Percentiles rank a stretch among this genome's conserved stretches.
These are phyloP conservation scores for Hypena proboscidalis DNA, from an alignment of 2,888 invertebrate species.

Conservation along the genomic window DNA sequence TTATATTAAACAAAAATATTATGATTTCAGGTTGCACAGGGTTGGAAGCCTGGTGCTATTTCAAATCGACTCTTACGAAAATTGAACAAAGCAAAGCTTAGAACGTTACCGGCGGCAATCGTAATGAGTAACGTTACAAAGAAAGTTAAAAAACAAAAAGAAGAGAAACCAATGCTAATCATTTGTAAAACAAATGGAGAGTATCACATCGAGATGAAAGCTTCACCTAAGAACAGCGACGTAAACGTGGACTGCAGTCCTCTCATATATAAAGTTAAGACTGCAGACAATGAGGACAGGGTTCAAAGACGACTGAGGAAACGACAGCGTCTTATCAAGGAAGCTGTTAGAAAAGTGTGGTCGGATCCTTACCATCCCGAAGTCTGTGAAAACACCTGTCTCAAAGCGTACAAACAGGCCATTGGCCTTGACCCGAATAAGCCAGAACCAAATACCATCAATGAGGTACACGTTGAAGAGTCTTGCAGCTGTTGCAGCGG, in stretches of 20 bases:
- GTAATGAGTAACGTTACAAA: constrained; percentile 48
- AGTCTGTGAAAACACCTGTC: constrained; percentile 60
- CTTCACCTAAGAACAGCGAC: constrained; percentile 38
- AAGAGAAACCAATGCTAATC: constrained; percentile 64
- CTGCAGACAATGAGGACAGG: constrained; percentile 56
- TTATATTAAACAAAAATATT: not conserved
- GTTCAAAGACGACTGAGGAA: constrained; percentile 48
- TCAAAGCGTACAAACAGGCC: constrained; percentile 60
- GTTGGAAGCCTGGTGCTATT: constrained; percentile 77
- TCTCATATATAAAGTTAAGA: constrained; percentile 63
- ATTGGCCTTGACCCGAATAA: constrained; percentile 53
- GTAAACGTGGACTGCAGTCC: constrained; percentile 53
- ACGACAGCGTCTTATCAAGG: constrained; percentile 47
- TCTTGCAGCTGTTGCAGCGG: constrained; percentile 49
- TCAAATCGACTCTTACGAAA: constrained; percentile 63
- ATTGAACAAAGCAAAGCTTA: constrained; percentile 59
- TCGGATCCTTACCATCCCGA: constrained; percentile 60
- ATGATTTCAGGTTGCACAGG: constrained; percentile 55
- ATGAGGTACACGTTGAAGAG: constrained; percentile 31
- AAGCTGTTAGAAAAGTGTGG: constrained; percentile 54
- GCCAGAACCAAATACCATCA: constrained; percentile 43
- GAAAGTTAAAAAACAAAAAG: constrained; percentile 55
- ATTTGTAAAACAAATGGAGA: constrained; percentile 67
- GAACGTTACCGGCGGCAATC: constrained; percentile 35
- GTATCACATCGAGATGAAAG: constrained; percentile 69